A percentile compares a stretch with the other conserved stretches of the same genome.
These are phyloP conservation scores for Campoplex capitator DNA, from an alignment of 2,888 invertebrate species.

Conservation along the genomic window DNA sequence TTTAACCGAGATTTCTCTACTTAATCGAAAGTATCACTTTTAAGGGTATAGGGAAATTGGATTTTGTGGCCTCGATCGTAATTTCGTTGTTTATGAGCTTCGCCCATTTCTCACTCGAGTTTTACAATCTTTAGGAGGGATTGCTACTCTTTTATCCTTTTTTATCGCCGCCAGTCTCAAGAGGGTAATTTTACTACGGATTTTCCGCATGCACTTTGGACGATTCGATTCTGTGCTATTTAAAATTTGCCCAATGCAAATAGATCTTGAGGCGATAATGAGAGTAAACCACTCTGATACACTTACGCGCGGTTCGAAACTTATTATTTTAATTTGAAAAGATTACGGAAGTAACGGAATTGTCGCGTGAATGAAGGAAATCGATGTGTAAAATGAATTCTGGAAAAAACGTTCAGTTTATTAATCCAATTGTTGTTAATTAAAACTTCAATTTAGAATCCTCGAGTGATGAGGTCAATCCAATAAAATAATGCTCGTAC, in stretches of 20 bases:
- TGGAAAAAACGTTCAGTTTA: neutral
- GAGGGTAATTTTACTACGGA: conserved; percentile 12
- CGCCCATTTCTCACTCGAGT: conserved; percentile 38
- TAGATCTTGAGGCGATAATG: neutral
- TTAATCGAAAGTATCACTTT: conserved; percentile 50
- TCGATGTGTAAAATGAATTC: neutral
- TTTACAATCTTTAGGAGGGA: conserved; percentile 59
- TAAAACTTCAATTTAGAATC: neutral
- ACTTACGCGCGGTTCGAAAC: neutral
- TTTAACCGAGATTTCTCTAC: conserved; percentile 33
- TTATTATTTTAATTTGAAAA: neutral
- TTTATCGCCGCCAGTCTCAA: conserved; percentile 21
- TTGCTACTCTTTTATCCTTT: conserved; percentile 9
- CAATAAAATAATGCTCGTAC: neutral
- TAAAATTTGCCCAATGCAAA: neutral
- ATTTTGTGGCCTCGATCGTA: conserved; percentile 48
- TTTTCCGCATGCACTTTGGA: conserved; percentile 28
- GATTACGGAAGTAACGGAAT: neutral
- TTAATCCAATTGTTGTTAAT: neutral
- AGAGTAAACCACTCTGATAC: neutral
- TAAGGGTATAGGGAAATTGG: conserved; percentile 34
- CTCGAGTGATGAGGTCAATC: neutral
- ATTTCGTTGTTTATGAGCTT: conserved; percentile 55
- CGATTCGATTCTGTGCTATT: conserved; percentile 33
- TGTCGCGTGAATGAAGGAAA: neutral